Percentiles rank a stretch among this genome's conserved stretches.
phyloP scores from a whole-genome alignment of 2,888 invertebrate genomes.

The Dromius quadrimaculatus region DNA sequence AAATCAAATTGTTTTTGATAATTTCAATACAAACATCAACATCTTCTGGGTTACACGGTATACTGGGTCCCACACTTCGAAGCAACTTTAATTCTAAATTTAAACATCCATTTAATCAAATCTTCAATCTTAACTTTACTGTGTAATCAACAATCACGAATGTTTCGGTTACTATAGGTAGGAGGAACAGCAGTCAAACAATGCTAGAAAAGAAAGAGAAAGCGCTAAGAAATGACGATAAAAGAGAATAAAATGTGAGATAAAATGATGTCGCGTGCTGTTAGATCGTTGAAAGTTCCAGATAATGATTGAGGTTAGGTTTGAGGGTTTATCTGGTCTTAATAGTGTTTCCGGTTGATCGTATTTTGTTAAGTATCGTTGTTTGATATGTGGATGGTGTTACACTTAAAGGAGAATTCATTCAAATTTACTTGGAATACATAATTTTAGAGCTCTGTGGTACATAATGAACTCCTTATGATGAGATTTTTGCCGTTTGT shows the following conservation, averaged over 20 bases:
- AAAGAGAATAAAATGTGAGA: background rate
- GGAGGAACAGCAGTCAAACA: background rate
- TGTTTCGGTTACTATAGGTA: background rate
- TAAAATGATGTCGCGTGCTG: conserved; percentile 27
- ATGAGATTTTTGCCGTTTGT: no score
- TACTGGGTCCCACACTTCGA: no score
- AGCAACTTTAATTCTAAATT: background rate
- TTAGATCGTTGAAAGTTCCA: conserved; percentile 16
- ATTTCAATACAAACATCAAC: no score
- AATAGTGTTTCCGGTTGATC: conserved; percentile 48
- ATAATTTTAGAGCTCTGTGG: no score
- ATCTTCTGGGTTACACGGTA: no score
- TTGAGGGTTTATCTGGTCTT: conserved; percentile 33
- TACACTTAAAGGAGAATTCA: background rate
- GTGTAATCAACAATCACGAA: background rate
- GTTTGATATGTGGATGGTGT: conserved; percentile 34
- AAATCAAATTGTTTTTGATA: no score
- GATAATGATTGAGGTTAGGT: no score
- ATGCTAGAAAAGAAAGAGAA: background rate
- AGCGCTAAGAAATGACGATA: background rate
- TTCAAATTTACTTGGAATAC: no score
- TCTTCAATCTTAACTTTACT: background rate
- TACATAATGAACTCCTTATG: no score
- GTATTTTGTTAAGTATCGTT: conserved; percentile 46
- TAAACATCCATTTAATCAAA: background rate